phyloP scores from a whole-genome alignment of 23 tunicate genomes.

The Phallusia fumigata region DNA sequence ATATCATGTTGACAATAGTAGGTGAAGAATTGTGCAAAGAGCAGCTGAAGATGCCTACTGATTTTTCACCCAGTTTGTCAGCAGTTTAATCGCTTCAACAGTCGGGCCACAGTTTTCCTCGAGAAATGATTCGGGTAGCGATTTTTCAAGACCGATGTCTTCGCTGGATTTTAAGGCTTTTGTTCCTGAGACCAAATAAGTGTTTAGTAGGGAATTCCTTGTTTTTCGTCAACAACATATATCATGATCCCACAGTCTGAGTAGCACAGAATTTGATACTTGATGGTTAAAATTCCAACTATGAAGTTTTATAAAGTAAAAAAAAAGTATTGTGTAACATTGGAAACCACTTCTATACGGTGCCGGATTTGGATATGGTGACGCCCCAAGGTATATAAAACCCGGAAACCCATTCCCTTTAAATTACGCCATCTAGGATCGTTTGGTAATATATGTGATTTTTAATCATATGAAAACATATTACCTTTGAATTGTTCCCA shows the following conservation, averaged over 20 bases:
- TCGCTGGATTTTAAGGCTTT: constrained; percentile 58
- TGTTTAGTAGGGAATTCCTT: not conserved
- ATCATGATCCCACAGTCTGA: not conserved
- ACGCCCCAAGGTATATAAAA: no score
- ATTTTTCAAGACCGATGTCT: constrained; percentile 40
- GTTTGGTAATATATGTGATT: no score
- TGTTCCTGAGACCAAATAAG: constrained; percentile 13
- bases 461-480: no score
- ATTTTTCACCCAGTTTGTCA: not conserved
- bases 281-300: no score
- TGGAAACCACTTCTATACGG: no score
- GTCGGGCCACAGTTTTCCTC: constrained; percentile 33
- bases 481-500: no score
- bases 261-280: not conserved
- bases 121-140: constrained; percentile 63
- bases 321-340: no score
- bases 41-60: not conserved
- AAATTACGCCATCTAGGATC: no score
- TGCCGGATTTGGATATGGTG: no score
- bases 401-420: no score
- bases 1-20: no score
- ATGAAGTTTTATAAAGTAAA: no score
- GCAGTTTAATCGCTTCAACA: not conserved
- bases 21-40: not conserved
- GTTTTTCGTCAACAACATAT: not conserved